These are phyloP conservation scores for Chlorospingus flavigularis DNA, from an alignment of 2,797 vertebrate species.

Conservation along the genomic window DNA sequence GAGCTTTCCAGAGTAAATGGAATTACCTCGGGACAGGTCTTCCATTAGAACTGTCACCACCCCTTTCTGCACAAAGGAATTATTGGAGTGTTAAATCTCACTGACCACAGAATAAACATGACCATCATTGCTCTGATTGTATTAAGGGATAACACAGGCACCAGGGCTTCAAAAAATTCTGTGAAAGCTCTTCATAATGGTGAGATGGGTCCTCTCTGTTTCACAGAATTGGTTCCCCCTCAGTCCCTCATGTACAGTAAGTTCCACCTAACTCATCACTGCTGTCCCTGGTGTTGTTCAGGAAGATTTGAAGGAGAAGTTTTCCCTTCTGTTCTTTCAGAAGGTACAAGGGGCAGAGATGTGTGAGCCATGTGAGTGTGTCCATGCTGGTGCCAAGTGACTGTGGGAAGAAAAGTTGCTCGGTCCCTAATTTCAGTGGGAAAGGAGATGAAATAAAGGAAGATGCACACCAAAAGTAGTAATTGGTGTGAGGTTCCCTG, in stretches of 20 bases:
- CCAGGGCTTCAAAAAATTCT: background rate
- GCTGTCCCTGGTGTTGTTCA: fast-evolving
- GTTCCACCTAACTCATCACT: background rate
- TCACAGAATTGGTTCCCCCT: background rate
- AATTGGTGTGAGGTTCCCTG: background rate
- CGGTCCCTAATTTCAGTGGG: background rate
- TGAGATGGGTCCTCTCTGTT: background rate
- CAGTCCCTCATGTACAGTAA: background rate
- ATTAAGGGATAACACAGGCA: background rate
- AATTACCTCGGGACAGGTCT: background rate
- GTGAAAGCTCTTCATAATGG: background rate
- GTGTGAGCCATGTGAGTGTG: fast-evolving
- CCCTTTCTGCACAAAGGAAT: background rate
- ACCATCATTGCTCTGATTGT: background rate
- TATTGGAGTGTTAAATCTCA: background rate
- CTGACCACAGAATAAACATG: background rate
- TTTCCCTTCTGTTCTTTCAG: background rate
- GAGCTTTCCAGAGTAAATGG: background rate
- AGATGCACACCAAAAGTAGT: background rate
- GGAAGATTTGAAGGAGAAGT: background rate
- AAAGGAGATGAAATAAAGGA: background rate
- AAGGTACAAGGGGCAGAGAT: background rate
- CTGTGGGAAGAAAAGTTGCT: background rate
- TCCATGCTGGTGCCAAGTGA: background rate
- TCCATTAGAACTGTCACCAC: background rate